Conservation (phyloP, 2,797 vertebrate species). For the Mormyrus hasselquistii region DNA sequence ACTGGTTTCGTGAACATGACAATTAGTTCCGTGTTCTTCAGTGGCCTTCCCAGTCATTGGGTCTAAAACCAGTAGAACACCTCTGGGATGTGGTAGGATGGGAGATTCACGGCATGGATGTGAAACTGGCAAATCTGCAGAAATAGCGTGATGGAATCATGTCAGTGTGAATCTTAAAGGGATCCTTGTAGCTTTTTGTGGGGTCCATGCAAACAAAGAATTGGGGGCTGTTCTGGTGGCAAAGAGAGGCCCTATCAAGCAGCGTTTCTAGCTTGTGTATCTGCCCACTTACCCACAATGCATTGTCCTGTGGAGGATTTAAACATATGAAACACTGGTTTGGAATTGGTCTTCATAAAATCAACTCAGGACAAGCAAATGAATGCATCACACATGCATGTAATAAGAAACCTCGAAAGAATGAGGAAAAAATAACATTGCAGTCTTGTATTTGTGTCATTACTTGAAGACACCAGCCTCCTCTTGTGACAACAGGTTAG, state of each 20-base stretch:
- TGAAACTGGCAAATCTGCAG: not conserved
- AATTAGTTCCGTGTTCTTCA: not conserved
- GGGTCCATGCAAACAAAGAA: not conserved
- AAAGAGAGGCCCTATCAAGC: not conserved
- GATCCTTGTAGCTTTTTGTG: not conserved
- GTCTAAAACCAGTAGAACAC: not conserved
- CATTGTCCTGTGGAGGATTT: conserved; percentile 15
- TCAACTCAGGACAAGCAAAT: not conserved
- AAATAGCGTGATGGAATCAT: not conserved
- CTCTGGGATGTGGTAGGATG: not conserved
- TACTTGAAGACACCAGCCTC: not conserved
- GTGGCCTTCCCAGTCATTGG: not conserved
- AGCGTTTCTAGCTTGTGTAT: conserved; percentile 1
- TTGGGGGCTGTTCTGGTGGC: not conserved
- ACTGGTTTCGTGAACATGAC: not conserved
- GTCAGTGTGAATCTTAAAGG: not conserved
- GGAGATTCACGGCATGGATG: not conserved
- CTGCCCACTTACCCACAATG: conserved; percentile 9
- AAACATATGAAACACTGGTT: conserved; percentile 10
- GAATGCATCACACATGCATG: not conserved
- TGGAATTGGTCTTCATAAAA: too few relatives aligned
- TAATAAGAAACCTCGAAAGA: not conserved
- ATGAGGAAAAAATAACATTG: not conserved
- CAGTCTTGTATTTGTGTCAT: not conserved
- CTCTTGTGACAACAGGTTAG: not conserved